Evolutionary conservation across 2,113 vertebrate genomes (phyloP).

Genomic region (Lophius piscatorius): DNA sequence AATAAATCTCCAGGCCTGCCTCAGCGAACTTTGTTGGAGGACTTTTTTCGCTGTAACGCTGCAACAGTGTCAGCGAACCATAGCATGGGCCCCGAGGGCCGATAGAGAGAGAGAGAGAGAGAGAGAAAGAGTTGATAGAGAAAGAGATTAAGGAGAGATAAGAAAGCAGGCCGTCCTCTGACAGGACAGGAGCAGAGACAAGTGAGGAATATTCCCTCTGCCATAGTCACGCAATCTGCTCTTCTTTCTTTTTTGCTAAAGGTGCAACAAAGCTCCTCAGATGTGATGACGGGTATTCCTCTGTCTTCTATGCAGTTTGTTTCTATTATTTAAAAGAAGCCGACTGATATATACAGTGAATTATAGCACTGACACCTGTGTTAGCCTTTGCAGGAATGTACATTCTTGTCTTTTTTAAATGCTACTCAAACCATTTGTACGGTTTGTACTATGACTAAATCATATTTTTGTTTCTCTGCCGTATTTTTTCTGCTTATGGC

Average conservation of each 20-base stretch:
- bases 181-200: slow-evolving; percentile 55
- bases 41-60: slow-evolving; percentile 51
- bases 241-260: slow-evolving; percentile 53
- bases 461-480: no score
- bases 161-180: slow-evolving; percentile 70
- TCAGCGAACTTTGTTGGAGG: slow-evolving; percentile 42
- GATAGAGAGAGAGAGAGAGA: slow-evolving; percentile 32
- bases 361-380: no score
- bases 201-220: slow-evolving; percentile 61
- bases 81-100: slow-evolving; percentile 48
- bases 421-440: no score
- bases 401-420: no score
- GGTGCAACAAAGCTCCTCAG: slow-evolving; percentile 52
- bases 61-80: slow-evolving; percentile 56
- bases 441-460: no score
- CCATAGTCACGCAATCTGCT: slow-evolving; percentile 75
- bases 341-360: slow-evolving; percentile 12
- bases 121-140: slow-evolving; percentile 54
- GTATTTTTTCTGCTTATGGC: no score
- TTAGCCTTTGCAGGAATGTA: no score
- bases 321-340: slow-evolving; percentile 45
- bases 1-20: slow-evolving; percentile 43
- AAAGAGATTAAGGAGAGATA: slow-evolving; percentile 44
- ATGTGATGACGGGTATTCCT: slow-evolving; percentile 56
- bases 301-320: slow-evolving; percentile 46